A percentile compares a stretch with the other conserved stretches of the same genome.
Conservation (phyloP, 2,888 invertebrate genomes). For the Schizotus pectinicornis region DNA sequence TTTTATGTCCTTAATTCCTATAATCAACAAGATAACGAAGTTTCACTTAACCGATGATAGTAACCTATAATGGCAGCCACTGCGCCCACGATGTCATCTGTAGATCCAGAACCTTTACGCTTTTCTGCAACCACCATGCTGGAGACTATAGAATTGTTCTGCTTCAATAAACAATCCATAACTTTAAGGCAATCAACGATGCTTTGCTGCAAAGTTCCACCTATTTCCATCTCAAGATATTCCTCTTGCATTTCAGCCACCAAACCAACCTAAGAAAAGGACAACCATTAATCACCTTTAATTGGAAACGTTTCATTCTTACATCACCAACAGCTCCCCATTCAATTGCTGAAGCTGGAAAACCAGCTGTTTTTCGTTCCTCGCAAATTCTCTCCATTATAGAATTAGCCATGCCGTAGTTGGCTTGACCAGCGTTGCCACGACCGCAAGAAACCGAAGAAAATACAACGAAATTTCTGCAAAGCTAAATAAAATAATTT, state of each 20-base stretch:
- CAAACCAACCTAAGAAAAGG: too few relatives aligned
- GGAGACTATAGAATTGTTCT: conserved; percentile 69
- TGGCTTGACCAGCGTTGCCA: conserved; percentile 90
- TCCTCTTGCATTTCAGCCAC: conserved; percentile 66
- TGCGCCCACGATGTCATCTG: conserved; percentile 74
- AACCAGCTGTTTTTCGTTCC: conserved; percentile 69
- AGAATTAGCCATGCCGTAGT: conserved; percentile 90
- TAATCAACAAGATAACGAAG: not conserved
- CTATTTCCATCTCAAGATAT: conserved; percentile 56
- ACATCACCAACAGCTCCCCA: conserved; percentile 95
- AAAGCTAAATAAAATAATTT: too few relatives aligned
- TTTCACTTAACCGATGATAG: conserved; percentile 63
- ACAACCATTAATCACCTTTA: too few relatives aligned
- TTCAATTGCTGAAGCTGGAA: conserved; percentile 84
- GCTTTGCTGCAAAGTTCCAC: conserved; percentile 72
- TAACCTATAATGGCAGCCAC: conserved; percentile 65
- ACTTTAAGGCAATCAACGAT: conserved; percentile 68
- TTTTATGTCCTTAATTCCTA: conserved; percentile 63
- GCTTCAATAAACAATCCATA: conserved; percentile 74
- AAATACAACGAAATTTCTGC: conserved; percentile 84
- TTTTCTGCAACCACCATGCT: conserved; percentile 91
- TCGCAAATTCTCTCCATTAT: conserved; percentile 90
- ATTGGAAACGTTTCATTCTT: too few relatives aligned
- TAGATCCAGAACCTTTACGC: conserved; percentile 65
- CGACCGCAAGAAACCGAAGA: conserved; percentile 91